These are phyloP conservation scores for Psophia crepitans DNA, from an alignment of 2,113 vertebrate genomes.

Conservation along the genomic window DNA sequence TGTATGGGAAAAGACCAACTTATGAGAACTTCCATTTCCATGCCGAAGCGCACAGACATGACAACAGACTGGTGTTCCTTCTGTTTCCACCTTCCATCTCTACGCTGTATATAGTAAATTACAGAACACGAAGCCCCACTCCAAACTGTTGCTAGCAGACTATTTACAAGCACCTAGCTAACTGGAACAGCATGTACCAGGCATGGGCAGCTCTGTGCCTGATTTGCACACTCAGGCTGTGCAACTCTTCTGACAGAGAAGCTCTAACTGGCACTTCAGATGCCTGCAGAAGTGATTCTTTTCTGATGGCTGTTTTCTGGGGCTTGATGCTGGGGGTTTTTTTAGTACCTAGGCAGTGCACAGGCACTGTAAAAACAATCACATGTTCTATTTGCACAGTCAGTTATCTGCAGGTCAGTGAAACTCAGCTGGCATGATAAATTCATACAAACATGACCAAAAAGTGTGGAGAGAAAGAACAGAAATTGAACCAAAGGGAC, in stretches of 20 bases:
- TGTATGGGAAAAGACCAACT: slow-evolving; percentile 45
- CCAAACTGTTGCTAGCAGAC: neutral
- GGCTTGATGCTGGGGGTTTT: neutral
- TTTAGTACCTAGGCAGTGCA: neutral
- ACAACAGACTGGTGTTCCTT: neutral
- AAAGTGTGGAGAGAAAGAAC: neutral
- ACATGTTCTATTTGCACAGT: neutral
- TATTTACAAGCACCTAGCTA: neutral
- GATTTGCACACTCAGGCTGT: neutral
- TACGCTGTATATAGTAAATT: neutral
- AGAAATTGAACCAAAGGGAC: neutral
- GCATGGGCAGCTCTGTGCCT: neutral
- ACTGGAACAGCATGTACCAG: neutral
- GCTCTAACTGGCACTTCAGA: neutral
- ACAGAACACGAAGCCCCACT: neutral
- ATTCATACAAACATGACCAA: neutral
- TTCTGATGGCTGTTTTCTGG: neutral
- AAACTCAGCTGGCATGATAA: neutral
- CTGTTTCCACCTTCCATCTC: neutral
- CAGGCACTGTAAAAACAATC: neutral
- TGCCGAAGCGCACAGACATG: neutral
- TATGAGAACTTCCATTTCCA: neutral
- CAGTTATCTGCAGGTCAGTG: neutral
- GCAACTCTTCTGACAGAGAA: neutral
- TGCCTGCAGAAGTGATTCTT: neutral